Percentiles rank a stretch among this genome's conserved stretches.
phyloP scores from a whole-genome alignment of 2,888 invertebrate species.

The Steinernema scapterisci region DNA sequence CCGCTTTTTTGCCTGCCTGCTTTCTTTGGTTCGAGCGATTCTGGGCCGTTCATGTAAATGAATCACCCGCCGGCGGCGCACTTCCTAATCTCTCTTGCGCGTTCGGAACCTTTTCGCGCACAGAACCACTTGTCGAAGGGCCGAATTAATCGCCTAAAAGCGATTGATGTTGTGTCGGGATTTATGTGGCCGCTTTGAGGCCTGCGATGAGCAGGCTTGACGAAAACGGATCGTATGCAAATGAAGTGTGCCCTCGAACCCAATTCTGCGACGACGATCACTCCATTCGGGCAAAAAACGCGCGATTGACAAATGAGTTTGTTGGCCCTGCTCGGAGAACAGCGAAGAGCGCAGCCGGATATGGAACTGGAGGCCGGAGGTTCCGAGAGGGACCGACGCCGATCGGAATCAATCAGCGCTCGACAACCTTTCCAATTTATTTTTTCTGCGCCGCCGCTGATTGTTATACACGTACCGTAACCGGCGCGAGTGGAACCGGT shows the following conservation, averaged over 20 bases:
- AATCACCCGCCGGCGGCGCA: conserved; percentile 10
- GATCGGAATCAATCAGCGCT: conserved; percentile 31
- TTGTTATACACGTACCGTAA: conserved; percentile 8
- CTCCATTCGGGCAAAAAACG: conserved; percentile 19
- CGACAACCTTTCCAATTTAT: conserved; percentile 27
- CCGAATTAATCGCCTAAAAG: conserved; percentile 26
- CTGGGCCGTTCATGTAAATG: conserved; percentile 9
- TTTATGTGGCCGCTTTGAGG: conserved; percentile 19
- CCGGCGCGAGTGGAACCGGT: background rate
- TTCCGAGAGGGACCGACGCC: background rate
- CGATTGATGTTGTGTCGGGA: conserved; percentile 32
- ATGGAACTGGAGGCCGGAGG: conserved; percentile 5
- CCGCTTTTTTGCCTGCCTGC: background rate
- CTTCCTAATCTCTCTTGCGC: background rate
- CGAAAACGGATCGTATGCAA: conserved; percentile 10
- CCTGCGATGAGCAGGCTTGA: background rate
- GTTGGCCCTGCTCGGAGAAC: background rate
- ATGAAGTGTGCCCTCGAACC: conserved; percentile 17
- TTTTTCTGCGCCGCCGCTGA: conserved; percentile 7
- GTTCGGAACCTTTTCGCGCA: background rate
- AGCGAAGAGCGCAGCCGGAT: conserved; percentile 17
- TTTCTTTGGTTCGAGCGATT: conserved; percentile 1
- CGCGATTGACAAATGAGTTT: conserved; percentile 29
- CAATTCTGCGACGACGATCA: conserved; percentile 30
- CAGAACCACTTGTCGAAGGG: conserved; percentile 23